Conservation (phyloP, 1,140 invertebrate species). For the Antheraea pernyi region DNA sequence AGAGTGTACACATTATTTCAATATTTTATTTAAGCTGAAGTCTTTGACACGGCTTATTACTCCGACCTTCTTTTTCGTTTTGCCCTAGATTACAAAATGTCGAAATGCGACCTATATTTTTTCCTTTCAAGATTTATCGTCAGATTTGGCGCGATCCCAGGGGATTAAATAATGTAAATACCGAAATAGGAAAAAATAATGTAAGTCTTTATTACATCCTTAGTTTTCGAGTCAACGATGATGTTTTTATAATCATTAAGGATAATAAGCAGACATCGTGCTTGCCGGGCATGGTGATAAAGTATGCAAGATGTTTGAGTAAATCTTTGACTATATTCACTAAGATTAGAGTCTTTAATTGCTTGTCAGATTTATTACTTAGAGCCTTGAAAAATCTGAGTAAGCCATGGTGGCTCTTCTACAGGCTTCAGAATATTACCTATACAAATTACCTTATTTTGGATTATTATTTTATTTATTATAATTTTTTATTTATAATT, state of each 20-base stretch:
- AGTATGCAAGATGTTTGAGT: neutral
- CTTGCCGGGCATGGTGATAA: no score
- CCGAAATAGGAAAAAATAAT: neutral
- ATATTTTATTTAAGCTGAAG: neutral
- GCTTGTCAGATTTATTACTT: no score
- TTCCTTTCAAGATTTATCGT: constrained; percentile 24
- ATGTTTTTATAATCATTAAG: no score
- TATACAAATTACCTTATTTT: no score
- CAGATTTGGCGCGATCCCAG: constrained; percentile 19
- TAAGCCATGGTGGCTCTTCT: no score
- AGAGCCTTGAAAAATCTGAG: no score
- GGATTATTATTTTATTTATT: no score
- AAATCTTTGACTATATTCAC: neutral
- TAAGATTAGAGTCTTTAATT: no score
- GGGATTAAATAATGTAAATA: constrained; percentile 16
- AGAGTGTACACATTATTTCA: neutral
- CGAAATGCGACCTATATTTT: constrained; percentile 14
- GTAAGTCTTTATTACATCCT: neutral
- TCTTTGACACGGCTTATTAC: neutral
- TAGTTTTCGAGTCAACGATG: neutral
- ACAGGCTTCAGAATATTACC: no score
- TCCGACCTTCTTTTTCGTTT: neutral
- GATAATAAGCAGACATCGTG: no score
- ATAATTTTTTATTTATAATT: no score
- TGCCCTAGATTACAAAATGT: constrained; percentile 6